Evolutionary conservation across 1,140 invertebrate genomes (phyloP), one percentile per base, ranked within the genome.

Genomic region (Meloidogyne exigua): DNA sequence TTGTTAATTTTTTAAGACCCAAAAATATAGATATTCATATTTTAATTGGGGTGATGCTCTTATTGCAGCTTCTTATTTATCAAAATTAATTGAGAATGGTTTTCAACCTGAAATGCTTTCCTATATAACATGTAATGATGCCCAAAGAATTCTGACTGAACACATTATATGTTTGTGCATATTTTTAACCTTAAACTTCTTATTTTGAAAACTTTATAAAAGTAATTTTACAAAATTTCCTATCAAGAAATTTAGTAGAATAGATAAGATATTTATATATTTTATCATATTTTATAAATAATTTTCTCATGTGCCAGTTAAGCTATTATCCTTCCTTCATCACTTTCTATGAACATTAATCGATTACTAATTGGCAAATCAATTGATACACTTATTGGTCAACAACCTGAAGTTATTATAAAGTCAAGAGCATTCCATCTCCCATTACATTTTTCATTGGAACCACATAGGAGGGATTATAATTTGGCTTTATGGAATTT

Each of bases 21-120:
- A 42, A 21, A 42, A 32, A 21, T 42, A 9, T 21, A n/a, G 39
- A 0, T n/a, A 68, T 23, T 23, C 66, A 1, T 68, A 42, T 32
- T 42, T 68, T n/a, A 68, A 68, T 42, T 32, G 39, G 66, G 66
- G 66, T 0, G 7, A 68, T 32, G 66, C 66, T 42, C 21, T 68
- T 21, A 32, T 68, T 42, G 66, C 39, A 9, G 66, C 66, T 25
- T 21, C 66, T 18, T 21, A 68, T 68, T 68, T 68, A 9, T 42
- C 28, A 18, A 42, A 32, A 32, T 42, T 68, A 21, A 68, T 68
- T 68, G n/a, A 32, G 7, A n/a, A 21, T 42, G 66, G 66, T 68
- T 42, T 68, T 42, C 3, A 9, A 5, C 49, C 49, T 57, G n/a
- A 57, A 57, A 57, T 57, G 49, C 49, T 57, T 57, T 57, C 4